Evolutionary conservation across 2,797 vertebrate genomes (phyloP).

Genomic region (Tolypeutes matacus): DNA sequence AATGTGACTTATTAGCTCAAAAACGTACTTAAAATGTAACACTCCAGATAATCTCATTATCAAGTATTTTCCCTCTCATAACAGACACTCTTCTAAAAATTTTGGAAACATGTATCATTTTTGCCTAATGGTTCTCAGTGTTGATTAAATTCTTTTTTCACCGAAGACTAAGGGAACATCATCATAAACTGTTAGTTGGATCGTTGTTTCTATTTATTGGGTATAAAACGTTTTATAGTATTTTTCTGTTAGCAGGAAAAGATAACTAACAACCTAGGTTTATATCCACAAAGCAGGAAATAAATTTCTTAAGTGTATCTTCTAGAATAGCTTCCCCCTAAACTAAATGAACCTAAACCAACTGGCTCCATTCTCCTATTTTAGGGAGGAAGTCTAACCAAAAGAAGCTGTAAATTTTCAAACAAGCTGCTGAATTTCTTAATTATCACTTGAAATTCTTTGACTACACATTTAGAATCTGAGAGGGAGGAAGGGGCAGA

Average conservation of each 20-base stretch:
- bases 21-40: neutral
- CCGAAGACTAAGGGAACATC: neutral
- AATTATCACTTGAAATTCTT: constrained; percentile 12
- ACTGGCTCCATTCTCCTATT: neutral
- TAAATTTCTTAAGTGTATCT: neutral
- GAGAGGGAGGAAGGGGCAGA: neutral
- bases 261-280: neutral
- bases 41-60: neutral
- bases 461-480: constrained; percentile 8
- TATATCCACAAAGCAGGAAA: constrained; percentile 10
- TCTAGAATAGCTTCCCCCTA: neutral
- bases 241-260: constrained; percentile 1
- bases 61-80: neutral
- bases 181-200: neutral
- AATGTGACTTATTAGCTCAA: neutral
- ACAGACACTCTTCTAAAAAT: neutral
- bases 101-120: neutral
- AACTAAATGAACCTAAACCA: neutral
- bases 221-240: neutral
- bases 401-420: constrained; percentile 3
- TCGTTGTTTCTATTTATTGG: neutral
- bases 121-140: neutral
- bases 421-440: neutral
- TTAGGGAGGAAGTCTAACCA: constrained; percentile 1
- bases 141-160: neutral